These are phyloP conservation scores for Daphoenositta chrysoptera DNA, from an alignment of 2,113 vertebrate species.

Conservation along the genomic window DNA sequence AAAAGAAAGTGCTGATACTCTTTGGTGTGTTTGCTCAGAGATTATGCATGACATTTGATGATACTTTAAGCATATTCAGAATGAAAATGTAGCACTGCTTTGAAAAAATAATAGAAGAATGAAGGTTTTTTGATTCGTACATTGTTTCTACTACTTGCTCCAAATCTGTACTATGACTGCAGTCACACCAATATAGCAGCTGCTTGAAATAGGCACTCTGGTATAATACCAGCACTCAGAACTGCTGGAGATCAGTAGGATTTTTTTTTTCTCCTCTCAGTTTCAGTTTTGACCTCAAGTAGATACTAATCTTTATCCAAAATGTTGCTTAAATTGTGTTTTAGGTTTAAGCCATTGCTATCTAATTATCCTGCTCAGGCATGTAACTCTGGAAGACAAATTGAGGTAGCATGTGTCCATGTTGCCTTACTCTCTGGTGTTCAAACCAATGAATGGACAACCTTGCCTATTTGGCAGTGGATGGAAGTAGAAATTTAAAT, in stretches of 20 bases:
- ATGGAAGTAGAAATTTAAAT: neutral
- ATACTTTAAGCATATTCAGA: neutral
- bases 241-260: neutral
- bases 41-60: neutral
- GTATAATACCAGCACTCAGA: neutral
- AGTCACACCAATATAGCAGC: neutral
- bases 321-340: neutral
- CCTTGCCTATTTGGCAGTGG: neutral
- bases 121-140: neutral
- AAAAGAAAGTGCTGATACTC: neutral
- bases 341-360: neutral
- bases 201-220: neutral
- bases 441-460: neutral
- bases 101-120: neutral
- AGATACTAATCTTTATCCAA: neutral
- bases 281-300: neutral
- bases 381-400: neutral
- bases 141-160: neutral
- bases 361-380: neutral
- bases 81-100: neutral
- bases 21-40: neutral
- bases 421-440: neutral
- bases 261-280: neutral
- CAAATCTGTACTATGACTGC: neutral
- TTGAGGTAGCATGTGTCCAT: neutral